phyloP scores from a whole-genome alignment of 2,797 vertebrate genomes.

The Cyprinodon diabolis region DNA sequence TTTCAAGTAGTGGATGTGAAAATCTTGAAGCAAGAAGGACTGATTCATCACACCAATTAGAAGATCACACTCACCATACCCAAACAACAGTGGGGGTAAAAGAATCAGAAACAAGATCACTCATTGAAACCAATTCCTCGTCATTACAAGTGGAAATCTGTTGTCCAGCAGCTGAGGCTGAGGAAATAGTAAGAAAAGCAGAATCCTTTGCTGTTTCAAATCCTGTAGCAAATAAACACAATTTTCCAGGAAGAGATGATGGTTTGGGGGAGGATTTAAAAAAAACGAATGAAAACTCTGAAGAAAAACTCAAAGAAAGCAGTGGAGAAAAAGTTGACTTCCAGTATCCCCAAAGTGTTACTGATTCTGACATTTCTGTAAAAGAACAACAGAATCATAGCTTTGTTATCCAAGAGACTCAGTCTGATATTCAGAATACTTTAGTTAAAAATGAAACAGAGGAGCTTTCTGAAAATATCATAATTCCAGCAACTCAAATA shows the following conservation, averaged over 20 bases:
- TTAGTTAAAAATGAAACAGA: constrained; percentile 27
- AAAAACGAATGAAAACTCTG: constrained; percentile 26
- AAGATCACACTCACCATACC: constrained; percentile 6
- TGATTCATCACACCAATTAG: constrained; percentile 11
- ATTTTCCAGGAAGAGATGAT: constrained; percentile 29
- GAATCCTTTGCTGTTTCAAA: constrained; percentile 23
- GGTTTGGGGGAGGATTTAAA: constrained; percentile 29
- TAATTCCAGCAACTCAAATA: constrained; percentile 22
- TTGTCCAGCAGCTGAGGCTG: constrained; percentile 25
- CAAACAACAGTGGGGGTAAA: constrained; percentile 9
- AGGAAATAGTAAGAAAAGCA: constrained; percentile 10
- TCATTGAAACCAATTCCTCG: constrained; percentile 22
- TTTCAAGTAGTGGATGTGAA: constrained; percentile 20
- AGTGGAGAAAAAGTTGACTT: constrained; percentile 31
- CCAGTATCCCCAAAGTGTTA: constrained; percentile 8
- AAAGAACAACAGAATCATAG: constrained; percentile 32
- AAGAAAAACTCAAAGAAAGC: constrained; percentile 38
- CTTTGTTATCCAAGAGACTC: constrained; percentile 21
- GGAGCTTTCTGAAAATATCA: constrained; percentile 20
- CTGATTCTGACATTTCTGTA: constrained; percentile 18
- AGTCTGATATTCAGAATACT: constrained; percentile 25
- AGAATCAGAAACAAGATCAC: constrained; percentile 20
- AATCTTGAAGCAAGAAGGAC: constrained; percentile 13
- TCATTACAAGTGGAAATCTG: constrained; percentile 25
- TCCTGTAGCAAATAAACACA: constrained; percentile 8